Percentiles rank a stretch among this genome's conserved stretches.
phyloP scores from a whole-genome alignment of 2,888 invertebrate species.

The Heliconius hortense region DNA sequence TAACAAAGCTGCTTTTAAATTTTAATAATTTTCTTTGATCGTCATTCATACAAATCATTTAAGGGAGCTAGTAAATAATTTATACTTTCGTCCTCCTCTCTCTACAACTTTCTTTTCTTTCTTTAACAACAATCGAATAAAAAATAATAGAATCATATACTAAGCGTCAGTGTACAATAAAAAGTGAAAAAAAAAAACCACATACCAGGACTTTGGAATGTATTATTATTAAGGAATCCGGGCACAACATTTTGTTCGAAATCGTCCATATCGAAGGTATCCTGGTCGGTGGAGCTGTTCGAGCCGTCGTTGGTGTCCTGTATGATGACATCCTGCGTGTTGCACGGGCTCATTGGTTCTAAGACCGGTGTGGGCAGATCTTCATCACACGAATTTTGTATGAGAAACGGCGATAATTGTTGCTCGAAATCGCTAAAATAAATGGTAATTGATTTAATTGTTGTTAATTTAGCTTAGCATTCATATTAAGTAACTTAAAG shows the following conservation, averaged over 20 bases:
- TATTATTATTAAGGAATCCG: conserved; percentile 70
- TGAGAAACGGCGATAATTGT: conserved; percentile 80
- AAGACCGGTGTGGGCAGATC: conserved; percentile 54
- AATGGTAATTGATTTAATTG: not conserved
- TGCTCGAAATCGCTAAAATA: conserved; percentile 78
- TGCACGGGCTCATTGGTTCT: conserved; percentile 61
- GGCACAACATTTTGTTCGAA: conserved; percentile 76
- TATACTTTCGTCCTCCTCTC: no score
- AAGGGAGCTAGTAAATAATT: no score
- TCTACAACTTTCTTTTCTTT: no score
- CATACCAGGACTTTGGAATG: conserved; percentile 70
- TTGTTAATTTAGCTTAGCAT: not conserved
- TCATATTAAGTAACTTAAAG: not conserved
- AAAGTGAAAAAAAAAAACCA: conserved; percentile 6
- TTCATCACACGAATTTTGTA: conserved; percentile 73
- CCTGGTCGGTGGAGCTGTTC: conserved; percentile 59
- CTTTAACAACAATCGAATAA: no score
- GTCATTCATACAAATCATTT: no score
- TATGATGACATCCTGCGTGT: conserved; percentile 64
- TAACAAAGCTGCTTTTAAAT: not conserved
- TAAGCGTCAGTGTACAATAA: not conserved
- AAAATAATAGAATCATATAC: not conserved
- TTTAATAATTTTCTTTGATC: no score
- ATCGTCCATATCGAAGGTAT: conserved; percentile 67
- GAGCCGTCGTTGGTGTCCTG: conserved; percentile 62